Conservation (phyloP, 1,140 invertebrate species). For the Anoplophora glabripennis region DNA sequence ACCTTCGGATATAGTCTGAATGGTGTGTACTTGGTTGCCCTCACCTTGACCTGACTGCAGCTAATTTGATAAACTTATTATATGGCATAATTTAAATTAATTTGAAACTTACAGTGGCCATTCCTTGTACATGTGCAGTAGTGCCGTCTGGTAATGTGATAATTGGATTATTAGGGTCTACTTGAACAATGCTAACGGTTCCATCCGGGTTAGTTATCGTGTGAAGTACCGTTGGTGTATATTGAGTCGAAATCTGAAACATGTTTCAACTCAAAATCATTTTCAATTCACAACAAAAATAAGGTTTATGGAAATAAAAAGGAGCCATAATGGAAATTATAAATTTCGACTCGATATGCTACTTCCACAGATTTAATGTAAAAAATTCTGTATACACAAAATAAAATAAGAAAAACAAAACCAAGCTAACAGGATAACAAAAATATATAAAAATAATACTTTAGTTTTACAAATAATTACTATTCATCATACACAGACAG, state of each 20-base stretch:
- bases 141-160: slow-evolving; percentile 95
- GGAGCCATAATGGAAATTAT: not conserved
- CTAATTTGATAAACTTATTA: slow-evolving; percentile 48
- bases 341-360: not conserved
- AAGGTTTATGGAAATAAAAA: slow-evolving; percentile 1
- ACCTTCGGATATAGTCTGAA: slow-evolving; percentile 71
- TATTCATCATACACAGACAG: not conserved
- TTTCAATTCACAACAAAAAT: not conserved
- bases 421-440: slow-evolving; percentile 39
- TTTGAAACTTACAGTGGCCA: slow-evolving; percentile 69
- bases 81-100: not conserved
- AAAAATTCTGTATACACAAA: not conserved
- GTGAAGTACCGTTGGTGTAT: slow-evolving; percentile 88
- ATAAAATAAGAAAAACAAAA: slow-evolving; percentile 38
- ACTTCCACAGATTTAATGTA: not conserved
- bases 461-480: slow-evolving; percentile 1
- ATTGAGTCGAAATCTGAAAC: slow-evolving; percentile 66
- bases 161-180: slow-evolving; percentile 91
- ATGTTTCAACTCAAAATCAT: not conserved
- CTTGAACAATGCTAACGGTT: slow-evolving; percentile 92
- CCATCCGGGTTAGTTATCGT: slow-evolving; percentile 96
- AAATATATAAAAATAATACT: slow-evolving; percentile 2
- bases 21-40: slow-evolving; percentile 69
- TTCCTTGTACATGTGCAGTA: slow-evolving; percentile 88
- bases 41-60: slow-evolving; percentile 75